Conservation (phyloP, 2,797 vertebrate species). For the Siniperca undulata region DNA sequence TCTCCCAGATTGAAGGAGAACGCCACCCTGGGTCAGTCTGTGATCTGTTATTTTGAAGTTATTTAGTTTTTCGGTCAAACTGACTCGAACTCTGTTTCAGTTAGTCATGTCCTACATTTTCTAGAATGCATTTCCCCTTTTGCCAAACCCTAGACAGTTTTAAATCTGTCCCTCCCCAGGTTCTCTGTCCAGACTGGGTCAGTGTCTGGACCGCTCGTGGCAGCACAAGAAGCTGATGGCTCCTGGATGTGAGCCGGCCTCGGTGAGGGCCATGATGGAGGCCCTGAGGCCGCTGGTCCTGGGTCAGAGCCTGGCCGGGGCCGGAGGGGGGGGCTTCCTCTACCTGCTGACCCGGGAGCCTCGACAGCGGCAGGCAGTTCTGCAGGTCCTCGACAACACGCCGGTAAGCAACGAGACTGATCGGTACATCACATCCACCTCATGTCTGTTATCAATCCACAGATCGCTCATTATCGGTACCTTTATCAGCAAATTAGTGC, state of each 20-base stretch:
- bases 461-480: neutral
- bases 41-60: no score
- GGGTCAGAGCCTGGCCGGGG: conserved; percentile 94
- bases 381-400: conserved; percentile 80
- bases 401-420: conserved; percentile 55
- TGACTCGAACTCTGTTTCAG: no score
- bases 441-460: neutral
- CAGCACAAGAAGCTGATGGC: conserved; percentile 96
- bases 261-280: conserved; percentile 90
- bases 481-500: no score
- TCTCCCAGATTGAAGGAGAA: no score
- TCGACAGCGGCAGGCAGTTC: conserved; percentile 80
- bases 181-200: conserved; percentile 84
- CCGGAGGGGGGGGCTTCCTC: conserved; percentile 94
- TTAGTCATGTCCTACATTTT: conserved; percentile 6
- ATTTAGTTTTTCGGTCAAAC: no score
- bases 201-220: conserved; percentile 91
- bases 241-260: conserved; percentile 92
- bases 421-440: neutral
- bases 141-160: no score
- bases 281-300: conserved; percentile 87
- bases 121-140: neutral
- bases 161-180: conserved; percentile 62
- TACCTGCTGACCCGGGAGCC: conserved; percentile 90
- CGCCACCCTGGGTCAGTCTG: no score